These are phyloP conservation scores for Antheraea assamensis DNA, from an alignment of 2,888 invertebrate species.

Conservation along the genomic window DNA sequence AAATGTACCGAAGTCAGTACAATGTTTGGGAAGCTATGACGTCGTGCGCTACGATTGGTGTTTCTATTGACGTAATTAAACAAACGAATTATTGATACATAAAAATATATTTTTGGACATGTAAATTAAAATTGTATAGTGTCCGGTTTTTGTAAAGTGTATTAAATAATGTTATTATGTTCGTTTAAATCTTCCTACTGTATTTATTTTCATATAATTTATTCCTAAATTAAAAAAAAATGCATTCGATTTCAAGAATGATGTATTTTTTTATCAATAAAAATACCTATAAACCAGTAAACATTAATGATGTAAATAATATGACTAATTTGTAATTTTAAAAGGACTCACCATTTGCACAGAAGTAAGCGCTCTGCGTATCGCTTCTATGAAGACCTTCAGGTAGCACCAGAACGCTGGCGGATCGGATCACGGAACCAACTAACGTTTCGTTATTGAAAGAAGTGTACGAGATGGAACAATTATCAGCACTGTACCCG, in stretches of 20 bases:
- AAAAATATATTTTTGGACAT: too few relatives aligned
- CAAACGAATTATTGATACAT: too few relatives aligned
- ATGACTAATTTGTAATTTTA: not conserved
- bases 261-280: not conserved
- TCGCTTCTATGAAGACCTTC: constrained; percentile 85
- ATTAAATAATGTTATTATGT: too few relatives aligned
- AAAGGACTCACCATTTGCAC: constrained; percentile 82
- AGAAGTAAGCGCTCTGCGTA: constrained; percentile 86
- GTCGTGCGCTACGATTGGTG: too few relatives aligned
- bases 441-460: constrained; percentile 83
- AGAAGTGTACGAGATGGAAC: constrained; percentile 81
- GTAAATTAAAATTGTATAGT: too few relatives aligned
- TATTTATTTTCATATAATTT: too few relatives aligned
- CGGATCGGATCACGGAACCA: constrained; percentile 83
- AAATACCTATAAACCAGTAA: not conserved
- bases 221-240: too few relatives aligned
- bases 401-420: constrained; percentile 82
- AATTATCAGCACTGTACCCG: constrained; percentile 84
- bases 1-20: too few relatives aligned
- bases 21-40: too few relatives aligned
- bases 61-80: too few relatives aligned
- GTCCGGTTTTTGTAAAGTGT: too few relatives aligned
- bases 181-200: too few relatives aligned
- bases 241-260: not conserved
- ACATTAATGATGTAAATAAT: not conserved